Base-by-base conservation (phyloP, 2,888 invertebrate genomes). In the Tenthredo amoena region DNA sequence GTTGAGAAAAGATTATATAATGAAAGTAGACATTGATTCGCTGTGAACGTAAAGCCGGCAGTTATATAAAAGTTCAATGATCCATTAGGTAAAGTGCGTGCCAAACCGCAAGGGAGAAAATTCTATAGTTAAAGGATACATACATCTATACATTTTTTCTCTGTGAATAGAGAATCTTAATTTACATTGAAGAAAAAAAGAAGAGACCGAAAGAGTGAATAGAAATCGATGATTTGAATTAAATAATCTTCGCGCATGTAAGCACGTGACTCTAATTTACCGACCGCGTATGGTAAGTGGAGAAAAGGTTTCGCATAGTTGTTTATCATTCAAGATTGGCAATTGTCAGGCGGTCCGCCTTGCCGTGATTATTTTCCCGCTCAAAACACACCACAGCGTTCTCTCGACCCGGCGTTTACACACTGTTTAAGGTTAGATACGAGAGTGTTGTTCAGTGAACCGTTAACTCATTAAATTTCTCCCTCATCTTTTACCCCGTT, bases 1-100 rank as follows among this genome's bases (percentile, higher is more conserved):
- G 77, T 77, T 77, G 50, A 77, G 26, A 55, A 77, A 77, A 77
- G 77, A 77, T 77, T 77, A 77, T 31, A 77, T 77, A 77, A 77
- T 55, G 50, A 0, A 55, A 55, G 18, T 21, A 77, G 77, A 77
- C 55, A 77, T 77, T 77, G 77, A 77, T 77, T 77, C 50, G 26
- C 55, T 40, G 72, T 74, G 31, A 18, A 74, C 31, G 21, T 74
- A 55, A n/a, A 31, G 50, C 50, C 50, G 77, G 68, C 15, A n/a
- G 74, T 43, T 40, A 43, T 47, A 77, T 77, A 77, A 77, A 77
- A 55, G 77, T 77, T 77, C 77, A 77, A 77, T 31, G 77, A 77
- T 77, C 77, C 77, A 31, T 55, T 31, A 77, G 77, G 47, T 55
- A 77, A 77, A 77, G 77, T 55, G 77, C 31, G 50, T 77, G 77